Base-by-base conservation (phyloP, 2,888 invertebrate genomes). In the Dasypogon diadema region DNA sequence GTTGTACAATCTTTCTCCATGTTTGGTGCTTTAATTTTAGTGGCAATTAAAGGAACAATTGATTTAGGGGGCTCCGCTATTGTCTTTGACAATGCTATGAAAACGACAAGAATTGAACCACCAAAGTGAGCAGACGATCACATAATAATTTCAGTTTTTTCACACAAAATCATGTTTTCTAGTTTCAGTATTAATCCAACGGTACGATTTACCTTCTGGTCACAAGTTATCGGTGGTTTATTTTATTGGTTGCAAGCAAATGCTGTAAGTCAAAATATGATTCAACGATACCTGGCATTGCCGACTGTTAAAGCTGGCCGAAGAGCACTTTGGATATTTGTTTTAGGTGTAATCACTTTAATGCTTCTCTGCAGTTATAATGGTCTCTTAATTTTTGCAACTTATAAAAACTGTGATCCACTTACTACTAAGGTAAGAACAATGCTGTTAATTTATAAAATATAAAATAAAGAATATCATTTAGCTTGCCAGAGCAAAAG, bases 211-310 rank as follows among this genome's bases (percentile, higher is more conserved):
- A 93, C 95, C 0, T 86, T 95, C 65, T 96, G 95, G 95, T 91
- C 92, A 8, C 87, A 95, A 21, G 85, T 91, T 0, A 83, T 96
- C 63, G 96, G 96, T 2, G 94, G 94, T 0, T 88, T 91, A 16
- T 85, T 94, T 68, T 93, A 93, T 82, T 94, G 92, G 91, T 86
- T 95, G 2, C 93, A 94, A 83, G 90, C 92, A 2, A 92, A 93
- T 80, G 90, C 92, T 0, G 92, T 95, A 2, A 95, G 93, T 82
- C 96, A 96, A 83, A 93, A 93, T 55, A 95, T 96, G 93, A 91
- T 96, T 4, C 96, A 97, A 82, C 88, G 96, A 77, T 95, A 95
- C 81, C 87, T 96, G 42, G 89, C 95, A 0, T 86, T 95, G 70
- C 93, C 94, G 0, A 91, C 89, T 0, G 83, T 95, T 14, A 87